These are phyloP conservation scores for Ficedula albicollis DNA, from an alignment of 2,797 vertebrate species.

Conservation along the genomic window DNA sequence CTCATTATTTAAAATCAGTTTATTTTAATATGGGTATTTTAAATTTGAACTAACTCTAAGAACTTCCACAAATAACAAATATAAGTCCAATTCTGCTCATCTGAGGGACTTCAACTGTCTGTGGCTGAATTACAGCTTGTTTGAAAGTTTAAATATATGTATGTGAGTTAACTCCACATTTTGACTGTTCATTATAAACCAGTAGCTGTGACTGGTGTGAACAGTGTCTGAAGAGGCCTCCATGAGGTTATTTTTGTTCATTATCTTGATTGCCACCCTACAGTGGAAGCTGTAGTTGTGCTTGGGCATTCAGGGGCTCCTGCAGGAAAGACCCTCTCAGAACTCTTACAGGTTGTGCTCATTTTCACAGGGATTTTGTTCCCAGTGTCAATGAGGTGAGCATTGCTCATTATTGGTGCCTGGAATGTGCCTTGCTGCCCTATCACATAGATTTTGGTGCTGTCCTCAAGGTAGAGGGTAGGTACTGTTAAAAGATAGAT, in stretches of 20 bases:
- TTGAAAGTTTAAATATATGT: background rate
- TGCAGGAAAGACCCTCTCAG: background rate
- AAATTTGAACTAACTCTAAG: background rate
- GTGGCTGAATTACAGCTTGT: background rate
- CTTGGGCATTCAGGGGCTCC: background rate
- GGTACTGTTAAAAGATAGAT: background rate
- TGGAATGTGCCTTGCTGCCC: background rate
- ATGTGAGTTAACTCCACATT: background rate
- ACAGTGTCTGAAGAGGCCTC: background rate
- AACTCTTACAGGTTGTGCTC: background rate
- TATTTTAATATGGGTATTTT: background rate
- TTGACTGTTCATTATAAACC: background rate
- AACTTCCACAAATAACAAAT: background rate
- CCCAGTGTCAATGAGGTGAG: background rate
- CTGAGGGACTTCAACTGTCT: background rate
- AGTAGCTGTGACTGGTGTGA: background rate
- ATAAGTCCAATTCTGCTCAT: background rate
- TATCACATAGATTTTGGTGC: background rate
- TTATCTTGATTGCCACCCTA: background rate
- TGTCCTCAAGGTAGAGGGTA: background rate
- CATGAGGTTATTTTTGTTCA: background rate
- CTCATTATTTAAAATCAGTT: slow-evolving; percentile 43
- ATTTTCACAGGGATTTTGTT: background rate
- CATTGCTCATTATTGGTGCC: background rate
- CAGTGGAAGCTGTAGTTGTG: background rate